A percentile compares a stretch with the other conserved stretches of the same genome.
Evolutionary conservation across 1,140 invertebrate species (phyloP).

Genomic region (Drosophila lowei): DNA sequence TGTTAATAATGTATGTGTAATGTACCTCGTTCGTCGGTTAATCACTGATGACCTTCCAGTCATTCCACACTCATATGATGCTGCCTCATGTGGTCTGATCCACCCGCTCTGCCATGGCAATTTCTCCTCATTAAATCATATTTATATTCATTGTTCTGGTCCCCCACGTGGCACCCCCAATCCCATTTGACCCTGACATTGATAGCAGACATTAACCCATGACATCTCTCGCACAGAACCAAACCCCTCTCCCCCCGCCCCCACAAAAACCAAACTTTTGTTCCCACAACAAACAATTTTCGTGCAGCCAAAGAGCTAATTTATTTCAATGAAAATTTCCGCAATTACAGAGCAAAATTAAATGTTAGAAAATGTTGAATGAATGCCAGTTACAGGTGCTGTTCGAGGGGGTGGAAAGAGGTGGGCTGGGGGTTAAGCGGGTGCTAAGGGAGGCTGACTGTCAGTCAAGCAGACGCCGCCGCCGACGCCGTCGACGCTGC

Average conservation of each 20-base stretch:
- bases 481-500: slow-evolving; percentile 56
- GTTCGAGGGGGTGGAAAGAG: neutral
- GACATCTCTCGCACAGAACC: slow-evolving; percentile 2
- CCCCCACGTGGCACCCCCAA: neutral
- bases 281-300: slow-evolving; percentile 32
- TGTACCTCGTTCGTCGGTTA: too few species aligned
- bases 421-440: neutral
- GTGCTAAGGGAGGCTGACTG: slow-evolving; percentile 49
- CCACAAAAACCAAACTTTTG: slow-evolving; percentile 9
- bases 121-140: slow-evolving; percentile 1
- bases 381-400: slow-evolving; percentile 33
- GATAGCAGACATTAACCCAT: slow-evolving; percentile 64
- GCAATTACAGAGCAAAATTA: slow-evolving; percentile 71
- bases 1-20: too few species aligned
- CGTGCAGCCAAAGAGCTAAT: slow-evolving; percentile 54
- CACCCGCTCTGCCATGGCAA: neutral
- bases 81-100: too few species aligned
- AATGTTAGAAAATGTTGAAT: slow-evolving; percentile 68
- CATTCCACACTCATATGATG: too few species aligned
- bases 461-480: slow-evolving; percentile 16
- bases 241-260: neutral
- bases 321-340: slow-evolving; percentile 80
- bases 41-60: too few species aligned
- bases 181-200: slow-evolving; percentile 64
- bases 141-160: slow-evolving; percentile 22